Evolutionary conservation across 1,140 invertebrate genomes (phyloP).

Genomic region (Parapsyche elsis): DNA sequence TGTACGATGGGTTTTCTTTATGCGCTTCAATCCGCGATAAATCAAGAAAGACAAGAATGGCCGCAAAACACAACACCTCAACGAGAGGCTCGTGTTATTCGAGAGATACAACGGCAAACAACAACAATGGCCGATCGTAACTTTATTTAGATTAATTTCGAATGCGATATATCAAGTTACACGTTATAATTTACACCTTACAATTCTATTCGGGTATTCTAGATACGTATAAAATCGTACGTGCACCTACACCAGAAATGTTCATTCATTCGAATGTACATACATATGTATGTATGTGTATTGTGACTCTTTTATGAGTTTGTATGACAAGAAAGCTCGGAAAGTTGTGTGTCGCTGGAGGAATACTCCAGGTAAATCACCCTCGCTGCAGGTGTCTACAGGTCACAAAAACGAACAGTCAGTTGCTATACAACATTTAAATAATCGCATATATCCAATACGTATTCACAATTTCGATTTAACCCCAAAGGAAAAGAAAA

Average conservation of each 20-base stretch:
- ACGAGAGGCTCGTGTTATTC: slow-evolving; percentile 25
- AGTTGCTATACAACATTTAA: too few relatives aligned
- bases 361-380: slow-evolving; percentile 31
- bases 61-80: slow-evolving; percentile 28
- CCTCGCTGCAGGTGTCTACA: slow-evolving; percentile 24
- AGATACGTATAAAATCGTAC: not conserved
- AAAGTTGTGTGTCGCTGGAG: slow-evolving; percentile 5
- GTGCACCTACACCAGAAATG: too few relatives aligned
- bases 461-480: too few relatives aligned
- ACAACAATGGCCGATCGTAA: slow-evolving; percentile 30
- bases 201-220: not conserved
- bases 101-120: slow-evolving; percentile 1
- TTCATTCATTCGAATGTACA: not conserved
- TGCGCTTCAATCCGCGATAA: slow-evolving; percentile 24
- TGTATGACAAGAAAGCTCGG: slow-evolving; percentile 20
- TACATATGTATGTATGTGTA: not conserved
- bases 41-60: slow-evolving; percentile 35
- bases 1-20: slow-evolving; percentile 29
- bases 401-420: not conserved
- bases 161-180: slow-evolving; percentile 18
- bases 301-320: slow-evolving; percentile 27
- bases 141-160: slow-evolving; percentile 34
- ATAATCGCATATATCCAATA: too few relatives aligned
- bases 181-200: slow-evolving; percentile 21
- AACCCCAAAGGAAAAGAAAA: too few relatives aligned